Evolutionary conservation across 2,888 invertebrate genomes (phyloP).

Genomic region (Macrostomum cliftonense): DNA sequence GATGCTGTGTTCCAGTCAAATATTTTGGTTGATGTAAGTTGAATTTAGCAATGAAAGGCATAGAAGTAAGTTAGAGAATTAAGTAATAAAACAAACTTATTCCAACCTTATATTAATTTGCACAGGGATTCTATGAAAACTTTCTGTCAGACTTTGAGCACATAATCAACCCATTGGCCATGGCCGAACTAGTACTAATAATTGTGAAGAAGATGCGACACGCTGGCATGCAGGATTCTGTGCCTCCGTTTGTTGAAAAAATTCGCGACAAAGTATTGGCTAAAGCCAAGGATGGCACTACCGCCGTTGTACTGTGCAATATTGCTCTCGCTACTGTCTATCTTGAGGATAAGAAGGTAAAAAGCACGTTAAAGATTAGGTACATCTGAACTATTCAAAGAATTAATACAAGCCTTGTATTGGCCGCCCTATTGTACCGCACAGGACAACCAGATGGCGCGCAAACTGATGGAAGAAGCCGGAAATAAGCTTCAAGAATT

Average conservation of each 20-base stretch:
- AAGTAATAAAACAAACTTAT: slow-evolving; percentile 19
- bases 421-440: too few species aligned
- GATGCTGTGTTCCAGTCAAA: slow-evolving; percentile 49
- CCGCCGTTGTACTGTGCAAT: slow-evolving; percentile 58
- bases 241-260: neutral
- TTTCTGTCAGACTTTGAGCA: slow-evolving; percentile 81
- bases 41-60: slow-evolving; percentile 13
- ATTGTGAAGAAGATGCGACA: slow-evolving; percentile 41
- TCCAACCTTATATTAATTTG: slow-evolving; percentile 6
- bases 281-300: slow-evolving; percentile 53
- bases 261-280: slow-evolving; percentile 1
- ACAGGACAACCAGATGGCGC: slow-evolving; percentile 36
- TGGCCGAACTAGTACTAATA: slow-evolving; percentile 56
- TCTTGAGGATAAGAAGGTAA: slow-evolving; percentile 20
- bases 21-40: slow-evolving; percentile 47
- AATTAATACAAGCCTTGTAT: too few species aligned
- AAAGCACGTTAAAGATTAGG: slow-evolving; percentile 34
- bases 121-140: slow-evolving; percentile 55
- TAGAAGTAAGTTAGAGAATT: too few species aligned
- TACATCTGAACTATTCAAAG: too few species aligned
- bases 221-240: neutral
- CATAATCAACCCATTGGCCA: slow-evolving; percentile 79
- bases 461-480: slow-evolving; percentile 64
- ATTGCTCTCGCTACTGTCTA: slow-evolving; percentile 45
- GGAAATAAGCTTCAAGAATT: slow-evolving; percentile 65